phyloP scores from a whole-genome alignment of 2,888 invertebrate species.

The Ecliptopera silaceata region DNA sequence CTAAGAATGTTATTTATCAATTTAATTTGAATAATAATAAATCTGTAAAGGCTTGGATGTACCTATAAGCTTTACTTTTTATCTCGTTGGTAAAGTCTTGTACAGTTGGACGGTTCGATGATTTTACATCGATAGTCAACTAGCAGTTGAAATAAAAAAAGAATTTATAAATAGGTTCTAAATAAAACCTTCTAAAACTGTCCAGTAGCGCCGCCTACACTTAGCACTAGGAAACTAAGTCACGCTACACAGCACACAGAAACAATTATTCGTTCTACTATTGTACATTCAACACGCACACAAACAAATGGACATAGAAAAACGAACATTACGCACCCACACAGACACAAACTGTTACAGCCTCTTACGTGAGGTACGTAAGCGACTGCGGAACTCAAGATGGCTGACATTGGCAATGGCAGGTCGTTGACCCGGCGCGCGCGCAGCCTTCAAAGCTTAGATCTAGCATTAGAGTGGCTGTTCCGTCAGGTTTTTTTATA shows the following conservation, averaged over 20 bases:
- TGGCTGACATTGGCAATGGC: constrained; percentile 83
- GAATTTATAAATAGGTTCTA: not conserved
- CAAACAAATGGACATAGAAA: constrained; percentile 67
- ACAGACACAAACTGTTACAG: constrained; percentile 72
- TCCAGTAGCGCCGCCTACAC: constrained; percentile 47
- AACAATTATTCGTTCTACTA: constrained; percentile 38
- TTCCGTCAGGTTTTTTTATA: constrained; percentile 65
- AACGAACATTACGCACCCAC: constrained; percentile 77
- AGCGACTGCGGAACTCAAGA: constrained; percentile 82
- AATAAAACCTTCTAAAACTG: not conserved
- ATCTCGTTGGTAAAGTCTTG: no score
- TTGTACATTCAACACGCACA: constrained; percentile 67
- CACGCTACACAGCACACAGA: constrained; percentile 47
- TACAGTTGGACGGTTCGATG: no score
- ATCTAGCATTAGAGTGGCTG: constrained; percentile 80
- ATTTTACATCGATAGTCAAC: no score
- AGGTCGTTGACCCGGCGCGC: constrained; percentile 74
- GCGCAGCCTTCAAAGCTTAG: constrained; percentile 81
- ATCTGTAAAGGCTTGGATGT: no score
- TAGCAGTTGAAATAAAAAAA: no score
- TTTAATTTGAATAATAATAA: no score
- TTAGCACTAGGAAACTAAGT: constrained; percentile 39
- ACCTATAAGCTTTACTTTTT: no score
- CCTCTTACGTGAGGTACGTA: constrained; percentile 82
- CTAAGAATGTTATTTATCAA: no score